Evolutionary conservation across 2,888 invertebrate species (phyloP), one percentile per base, ranked within the genome.

Genomic region (Actias luna): DNA sequence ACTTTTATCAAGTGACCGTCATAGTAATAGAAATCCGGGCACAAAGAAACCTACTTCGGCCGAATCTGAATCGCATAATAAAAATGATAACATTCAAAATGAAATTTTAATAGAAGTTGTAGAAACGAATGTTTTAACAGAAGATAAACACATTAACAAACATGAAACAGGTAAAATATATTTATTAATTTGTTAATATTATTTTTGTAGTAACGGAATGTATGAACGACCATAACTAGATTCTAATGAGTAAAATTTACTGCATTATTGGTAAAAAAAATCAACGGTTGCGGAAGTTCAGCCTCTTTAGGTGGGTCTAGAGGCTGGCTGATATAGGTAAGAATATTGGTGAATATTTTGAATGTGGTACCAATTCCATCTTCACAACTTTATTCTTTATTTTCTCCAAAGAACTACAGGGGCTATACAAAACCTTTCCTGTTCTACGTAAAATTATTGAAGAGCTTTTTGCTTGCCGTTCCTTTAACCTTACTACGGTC

Each of bases 101-200:
- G 94, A 94, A 89, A 94, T 95, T 82, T 87, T 94, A 80, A 94
- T 94, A 84, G 94, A 94, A 85, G 93, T 94, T 78, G 94, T 94
- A 68, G 94, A 94, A 88, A 94, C 94, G 65, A 94, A 95, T 83
- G 93, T 94, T 75, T 88, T 94, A 77, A 89, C 91, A 25, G 93
- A 93, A 73, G 89, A 94, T 68, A 94, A 94, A 78, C 89, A 72
- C 75, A 84, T 84, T 67, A 87, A 86, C 67, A 92, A 91, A 80
- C 91, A 92, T 70, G 92, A 90, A 79, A 90, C 92, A 80, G 92
- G 92, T 92, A 79, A 72, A 50, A 57, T 59, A 18, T 14, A 12
- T 3, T 10, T 10, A 35, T 52, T 1, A 61, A 29, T 22, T 25
- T 52, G 16, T 31, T 27, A 12, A 31, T 31, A 22, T 16, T 42